Conservation (phyloP, 2,113 vertebrate species). For the Aptenodytes patagonicus region DNA sequence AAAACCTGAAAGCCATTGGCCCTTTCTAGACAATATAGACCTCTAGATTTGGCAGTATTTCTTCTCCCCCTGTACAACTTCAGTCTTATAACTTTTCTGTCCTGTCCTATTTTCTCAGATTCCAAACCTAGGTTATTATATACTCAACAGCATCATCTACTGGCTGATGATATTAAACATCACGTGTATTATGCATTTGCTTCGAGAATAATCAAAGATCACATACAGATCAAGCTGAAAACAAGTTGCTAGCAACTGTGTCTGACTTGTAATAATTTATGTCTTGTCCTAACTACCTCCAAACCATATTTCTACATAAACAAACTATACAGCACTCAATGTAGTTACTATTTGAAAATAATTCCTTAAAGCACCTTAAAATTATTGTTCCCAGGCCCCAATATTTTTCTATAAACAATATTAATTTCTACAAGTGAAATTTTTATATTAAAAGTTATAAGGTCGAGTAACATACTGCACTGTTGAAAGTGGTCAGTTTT, state of each 20-base stretch:
- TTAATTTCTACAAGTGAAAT: neutral
- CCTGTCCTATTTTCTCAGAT: neutral
- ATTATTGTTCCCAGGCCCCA: neutral
- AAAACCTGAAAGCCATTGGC: neutral
- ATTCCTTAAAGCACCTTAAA: neutral
- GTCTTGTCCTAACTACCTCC: neutral
- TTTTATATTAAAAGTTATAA: neutral
- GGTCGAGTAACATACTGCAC: neutral
- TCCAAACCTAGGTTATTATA: neutral
- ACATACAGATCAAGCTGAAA: neutral
- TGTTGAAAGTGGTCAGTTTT: neutral
- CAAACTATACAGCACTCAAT: neutral
- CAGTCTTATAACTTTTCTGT: neutral
- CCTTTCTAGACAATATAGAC: neutral
- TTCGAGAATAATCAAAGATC: neutral
- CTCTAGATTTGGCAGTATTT: neutral
- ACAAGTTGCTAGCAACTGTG: neutral
- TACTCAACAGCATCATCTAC: conserved; percentile 31
- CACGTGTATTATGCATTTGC: rapidly evolving
- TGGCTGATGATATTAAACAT: neutral
- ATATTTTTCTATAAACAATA: neutral
- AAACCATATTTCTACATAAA: neutral
- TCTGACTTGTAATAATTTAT: neutral
- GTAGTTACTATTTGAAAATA: neutral
- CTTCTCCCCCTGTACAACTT: neutral